A percentile compares a stretch with the other conserved stretches of the same genome.
Conservation (phyloP, 2,888 invertebrate genomes). For the Dexiosoma caninum region DNA sequence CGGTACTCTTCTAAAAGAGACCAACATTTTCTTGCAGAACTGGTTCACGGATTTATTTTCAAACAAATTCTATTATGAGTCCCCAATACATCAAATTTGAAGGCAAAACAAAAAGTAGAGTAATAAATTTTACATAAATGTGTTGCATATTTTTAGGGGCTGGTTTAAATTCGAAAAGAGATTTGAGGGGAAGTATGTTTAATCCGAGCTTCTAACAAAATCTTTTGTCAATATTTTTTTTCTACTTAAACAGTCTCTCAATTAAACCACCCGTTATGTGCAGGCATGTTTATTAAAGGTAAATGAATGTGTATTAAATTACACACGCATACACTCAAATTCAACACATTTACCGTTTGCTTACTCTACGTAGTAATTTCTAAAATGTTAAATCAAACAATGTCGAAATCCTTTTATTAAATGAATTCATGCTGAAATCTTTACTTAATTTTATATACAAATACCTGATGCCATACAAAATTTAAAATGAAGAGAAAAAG, state of each 20-base stretch:
- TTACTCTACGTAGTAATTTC: constrained; percentile 48
- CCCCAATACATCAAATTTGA: no score
- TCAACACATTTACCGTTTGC: constrained; percentile 40
- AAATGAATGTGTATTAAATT: neutral
- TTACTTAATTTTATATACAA: constrained; percentile 71
- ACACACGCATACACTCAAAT: neutral
- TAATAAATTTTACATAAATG: no score
- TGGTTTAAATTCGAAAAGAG: no score
- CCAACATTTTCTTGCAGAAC: no score
- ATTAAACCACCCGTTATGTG: neutral
- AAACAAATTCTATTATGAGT: no score
- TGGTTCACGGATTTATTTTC: no score
- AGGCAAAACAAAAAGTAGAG: no score
- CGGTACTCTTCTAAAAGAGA: no score
- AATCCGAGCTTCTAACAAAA: no score
- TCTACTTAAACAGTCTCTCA: neutral
- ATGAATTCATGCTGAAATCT: constrained; percentile 72
- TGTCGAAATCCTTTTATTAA: constrained; percentile 65
- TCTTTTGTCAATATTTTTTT: no score
- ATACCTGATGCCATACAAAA: constrained; percentile 57
- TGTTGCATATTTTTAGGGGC: no score
- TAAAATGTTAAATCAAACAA: constrained; percentile 71
- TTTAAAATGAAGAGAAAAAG: neutral
- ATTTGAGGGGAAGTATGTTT: no score
- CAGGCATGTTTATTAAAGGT: neutral